phyloP scores from a whole-genome alignment of 1,140 invertebrate genomes.

The Ctenoplectra terminalis region DNA sequence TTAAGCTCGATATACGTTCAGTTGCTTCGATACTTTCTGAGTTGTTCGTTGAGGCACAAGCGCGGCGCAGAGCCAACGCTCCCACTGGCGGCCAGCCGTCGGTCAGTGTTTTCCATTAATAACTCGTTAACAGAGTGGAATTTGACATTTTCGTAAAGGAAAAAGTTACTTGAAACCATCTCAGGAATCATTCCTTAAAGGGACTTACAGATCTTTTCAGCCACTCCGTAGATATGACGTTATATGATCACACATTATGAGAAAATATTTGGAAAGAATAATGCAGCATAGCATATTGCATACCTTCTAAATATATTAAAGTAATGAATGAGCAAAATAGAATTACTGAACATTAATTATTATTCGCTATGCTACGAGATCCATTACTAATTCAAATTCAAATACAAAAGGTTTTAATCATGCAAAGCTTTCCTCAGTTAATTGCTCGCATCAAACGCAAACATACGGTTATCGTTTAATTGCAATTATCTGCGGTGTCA shows the following conservation, averaged over 20 bases:
- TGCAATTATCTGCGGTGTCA: neutral
- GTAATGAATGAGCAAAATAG: neutral
- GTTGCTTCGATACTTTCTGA: too few relatives aligned
- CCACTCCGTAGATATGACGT: too few relatives aligned
- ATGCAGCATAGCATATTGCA: neutral
- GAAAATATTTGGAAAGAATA: neutral
- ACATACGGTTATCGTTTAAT: neutral
- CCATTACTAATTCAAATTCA: neutral
- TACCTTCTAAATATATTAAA: neutral
- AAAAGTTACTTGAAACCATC: too few relatives aligned
- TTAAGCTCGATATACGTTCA: too few relatives aligned
- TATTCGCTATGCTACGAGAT: neutral
- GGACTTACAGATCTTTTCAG: too few relatives aligned
- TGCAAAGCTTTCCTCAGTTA: neutral
- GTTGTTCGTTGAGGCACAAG: too few relatives aligned
- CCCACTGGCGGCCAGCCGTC: too few relatives aligned
- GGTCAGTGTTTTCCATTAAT: too few relatives aligned
- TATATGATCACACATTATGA: neutral
- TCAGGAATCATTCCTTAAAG: too few relatives aligned
- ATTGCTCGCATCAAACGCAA: neutral
- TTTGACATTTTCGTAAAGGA: too few relatives aligned
- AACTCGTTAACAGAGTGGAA: too few relatives aligned
- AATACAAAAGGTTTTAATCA: neutral
- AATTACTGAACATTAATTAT: neutral
- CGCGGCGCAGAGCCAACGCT: too few relatives aligned